Evolutionary conservation across 2,888 invertebrate genomes (phyloP).

Genomic region (Vandiemenella viatica): DNA sequence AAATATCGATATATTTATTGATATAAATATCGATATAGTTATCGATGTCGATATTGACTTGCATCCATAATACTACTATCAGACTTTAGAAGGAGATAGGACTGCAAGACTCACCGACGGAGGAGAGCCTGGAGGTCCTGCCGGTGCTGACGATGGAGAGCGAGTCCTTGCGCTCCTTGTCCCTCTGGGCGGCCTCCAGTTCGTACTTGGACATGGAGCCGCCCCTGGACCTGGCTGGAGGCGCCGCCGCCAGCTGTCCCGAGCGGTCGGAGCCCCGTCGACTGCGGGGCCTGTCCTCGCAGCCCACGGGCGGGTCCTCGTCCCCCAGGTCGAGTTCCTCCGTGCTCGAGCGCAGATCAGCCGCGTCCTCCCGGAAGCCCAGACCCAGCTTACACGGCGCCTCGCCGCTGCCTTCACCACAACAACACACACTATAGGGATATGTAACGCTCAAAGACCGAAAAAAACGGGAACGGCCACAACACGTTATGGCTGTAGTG

Average conservation of each 20-base stretch:
- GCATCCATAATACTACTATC: too few species aligned
- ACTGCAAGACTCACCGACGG: slow-evolving; percentile 43
- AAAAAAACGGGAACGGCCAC: background rate
- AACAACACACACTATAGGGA: too few species aligned
- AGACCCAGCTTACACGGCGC: slow-evolving; percentile 10
- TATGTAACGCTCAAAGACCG: background rate
- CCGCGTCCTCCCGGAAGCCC: slow-evolving; percentile 45
- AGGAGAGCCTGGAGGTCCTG: slow-evolving; percentile 65
- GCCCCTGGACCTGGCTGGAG: slow-evolving; percentile 1
- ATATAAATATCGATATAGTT: too few species aligned
- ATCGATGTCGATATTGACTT: background rate
- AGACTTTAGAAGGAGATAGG: too few species aligned
- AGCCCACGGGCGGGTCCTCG: slow-evolving; percentile 47
- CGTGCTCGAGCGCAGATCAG: slow-evolving; percentile 71
- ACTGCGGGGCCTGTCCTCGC: background rate
- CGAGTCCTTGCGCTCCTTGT: slow-evolving; percentile 23
- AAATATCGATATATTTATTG: too few species aligned
- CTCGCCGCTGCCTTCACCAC: slow-evolving; percentile 3
- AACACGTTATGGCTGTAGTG: too few species aligned
- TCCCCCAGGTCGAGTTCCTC: slow-evolving; percentile 69
- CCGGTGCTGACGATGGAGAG: slow-evolving; percentile 47
- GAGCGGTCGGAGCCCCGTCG: background rate
- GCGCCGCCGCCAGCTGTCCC: too few species aligned
- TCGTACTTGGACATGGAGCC: slow-evolving; percentile 31
- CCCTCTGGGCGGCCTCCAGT: slow-evolving; percentile 25